Evolutionary conservation across 2,888 invertebrate species (phyloP), one percentile per base, ranked within the genome.

Genomic region (Diarsia rubi): DNA sequence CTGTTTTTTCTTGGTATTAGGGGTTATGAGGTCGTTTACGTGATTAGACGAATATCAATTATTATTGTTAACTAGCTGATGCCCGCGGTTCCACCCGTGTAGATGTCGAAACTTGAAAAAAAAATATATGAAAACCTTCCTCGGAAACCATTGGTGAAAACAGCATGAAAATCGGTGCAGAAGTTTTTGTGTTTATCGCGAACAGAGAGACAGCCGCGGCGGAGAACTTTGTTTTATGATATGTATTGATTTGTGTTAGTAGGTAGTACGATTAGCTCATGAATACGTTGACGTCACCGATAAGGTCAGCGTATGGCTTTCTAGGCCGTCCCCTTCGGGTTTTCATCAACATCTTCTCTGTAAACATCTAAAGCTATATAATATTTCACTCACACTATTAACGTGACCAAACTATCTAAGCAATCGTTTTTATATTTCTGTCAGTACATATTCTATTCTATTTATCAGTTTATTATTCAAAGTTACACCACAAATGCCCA

Each of bases 1-100:
- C 62, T 74, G 62, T 81, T 82, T 64, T 57, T 76, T 85, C 52
- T 57, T 45, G 59, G 59, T 82, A 79, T 79, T 64, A 63, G 31
- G 49, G 65, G 63, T 71, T 75, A 73, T 70, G 52, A 57, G 70
- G 70, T 72, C 27, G 52, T 67, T 69, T 59, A 27, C 49, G 57
- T 64, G 57, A 66, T 69, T 66, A 64, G 19, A 27, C 12, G 63
- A 19, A 66, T 49, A 37, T 72, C n/a, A 37, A 44, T 78, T 76
- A 70, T 9, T 62, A 19, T 31, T 16, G 59, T 37, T 37, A 37
- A 37, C 37, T 37, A 37, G 4, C 37, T 37, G 37, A 37, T 37
- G 37, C 37, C 37, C 37, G 37, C 3, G 37, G 37, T 6, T 37
- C 6, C 37, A 0, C 37, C 37, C 37, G 4, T 6, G 37, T 37